Percentiles rank a stretch among this genome's conserved stretches.
These are phyloP conservation scores for Lissocephala sabroskyi DNA, from an alignment of 2,888 invertebrate genomes.

Conservation along the genomic window DNA sequence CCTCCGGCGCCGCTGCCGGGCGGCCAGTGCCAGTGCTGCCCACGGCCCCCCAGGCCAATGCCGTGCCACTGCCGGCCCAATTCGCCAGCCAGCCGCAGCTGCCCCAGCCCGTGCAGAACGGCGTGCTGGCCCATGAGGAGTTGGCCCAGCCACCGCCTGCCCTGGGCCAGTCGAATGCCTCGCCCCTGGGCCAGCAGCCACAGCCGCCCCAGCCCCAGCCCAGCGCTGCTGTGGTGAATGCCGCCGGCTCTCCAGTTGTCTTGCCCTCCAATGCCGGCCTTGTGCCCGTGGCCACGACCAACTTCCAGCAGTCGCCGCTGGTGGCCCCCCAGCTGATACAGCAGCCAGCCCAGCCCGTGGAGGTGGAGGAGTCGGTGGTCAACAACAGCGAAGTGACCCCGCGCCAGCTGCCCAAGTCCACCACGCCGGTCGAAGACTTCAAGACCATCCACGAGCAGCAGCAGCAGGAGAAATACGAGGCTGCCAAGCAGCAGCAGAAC, in stretches of 20 bases:
- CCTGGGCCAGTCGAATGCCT: constrained; percentile 70
- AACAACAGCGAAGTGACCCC: constrained; percentile 20
- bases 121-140: constrained; percentile 71
- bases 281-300: constrained; percentile 42
- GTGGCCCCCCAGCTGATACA: constrained; percentile 35
- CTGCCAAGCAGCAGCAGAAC: constrained; percentile 71
- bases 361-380: constrained; percentile 29
- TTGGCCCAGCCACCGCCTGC: constrained; percentile 68
- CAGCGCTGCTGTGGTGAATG: constrained; percentile 29
- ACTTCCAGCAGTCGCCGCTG: constrained; percentile 60
- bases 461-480: constrained; percentile 70
- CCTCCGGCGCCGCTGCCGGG: constrained; percentile 53
- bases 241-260: constrained; percentile 25
- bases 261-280: constrained; percentile 39
- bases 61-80: constrained; percentile 59
- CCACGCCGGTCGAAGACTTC: constrained; percentile 56
- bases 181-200: too few species aligned
- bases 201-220: constrained; percentile 34
- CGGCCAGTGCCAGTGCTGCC: constrained; percentile 66
- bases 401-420: constrained; percentile 47
- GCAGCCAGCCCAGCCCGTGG: constrained; percentile 27
- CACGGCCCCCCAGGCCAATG: constrained; percentile 48
- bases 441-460: constrained; percentile 68
- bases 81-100: constrained; percentile 60
- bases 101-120: constrained; percentile 67